phyloP scores from a whole-genome alignment of 2,797 vertebrate species.

The Pseudomugil tenellus region DNA sequence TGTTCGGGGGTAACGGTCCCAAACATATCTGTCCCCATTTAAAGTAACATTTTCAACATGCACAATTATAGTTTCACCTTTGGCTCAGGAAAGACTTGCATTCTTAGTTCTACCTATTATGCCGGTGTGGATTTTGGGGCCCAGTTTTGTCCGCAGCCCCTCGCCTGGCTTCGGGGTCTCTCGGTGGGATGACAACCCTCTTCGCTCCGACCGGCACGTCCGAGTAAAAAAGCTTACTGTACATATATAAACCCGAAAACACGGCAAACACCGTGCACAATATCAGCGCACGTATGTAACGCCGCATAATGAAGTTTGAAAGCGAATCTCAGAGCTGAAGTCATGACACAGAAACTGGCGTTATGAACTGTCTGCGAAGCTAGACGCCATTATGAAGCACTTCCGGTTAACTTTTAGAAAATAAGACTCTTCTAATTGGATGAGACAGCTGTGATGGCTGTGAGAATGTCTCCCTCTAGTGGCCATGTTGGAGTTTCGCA shows the following conservation, averaged over 20 bases:
- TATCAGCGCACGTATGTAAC: constrained; percentile 82
- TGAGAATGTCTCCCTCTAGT: constrained; percentile 1
- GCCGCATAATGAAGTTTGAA: constrained; percentile 81
- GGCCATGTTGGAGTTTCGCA: not conserved
- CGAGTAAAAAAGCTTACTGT: constrained; percentile 82
- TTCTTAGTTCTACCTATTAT: constrained; percentile 61
- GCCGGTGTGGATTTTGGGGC: constrained; percentile 52
- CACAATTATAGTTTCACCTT: fast-evolving
- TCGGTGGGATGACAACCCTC: constrained; percentile 56
- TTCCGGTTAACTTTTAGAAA: constrained; percentile 55
- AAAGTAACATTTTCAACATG: fast-evolving
- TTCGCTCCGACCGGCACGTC: constrained; percentile 56
- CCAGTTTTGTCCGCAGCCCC: constrained; percentile 63
- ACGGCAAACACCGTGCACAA: constrained; percentile 87
- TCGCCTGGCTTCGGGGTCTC: constrained; percentile 59
- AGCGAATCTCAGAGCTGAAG: constrained; percentile 38
- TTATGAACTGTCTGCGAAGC: not conserved
- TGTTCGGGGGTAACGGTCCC: not conserved
- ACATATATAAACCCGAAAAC: constrained; percentile 86
- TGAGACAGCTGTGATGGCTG: fast-evolving
- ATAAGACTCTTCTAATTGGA: not conserved
- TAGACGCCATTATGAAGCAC: fast-evolving
- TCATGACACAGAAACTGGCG: constrained; percentile 66
- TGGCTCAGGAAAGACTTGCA: fast-evolving
- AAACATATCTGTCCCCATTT: not conserved